A percentile compares a stretch with the other conserved stretches of the same genome.
phyloP scores from a whole-genome alignment of 2,888 invertebrate genomes.

The Belgica antarctica region DNA sequence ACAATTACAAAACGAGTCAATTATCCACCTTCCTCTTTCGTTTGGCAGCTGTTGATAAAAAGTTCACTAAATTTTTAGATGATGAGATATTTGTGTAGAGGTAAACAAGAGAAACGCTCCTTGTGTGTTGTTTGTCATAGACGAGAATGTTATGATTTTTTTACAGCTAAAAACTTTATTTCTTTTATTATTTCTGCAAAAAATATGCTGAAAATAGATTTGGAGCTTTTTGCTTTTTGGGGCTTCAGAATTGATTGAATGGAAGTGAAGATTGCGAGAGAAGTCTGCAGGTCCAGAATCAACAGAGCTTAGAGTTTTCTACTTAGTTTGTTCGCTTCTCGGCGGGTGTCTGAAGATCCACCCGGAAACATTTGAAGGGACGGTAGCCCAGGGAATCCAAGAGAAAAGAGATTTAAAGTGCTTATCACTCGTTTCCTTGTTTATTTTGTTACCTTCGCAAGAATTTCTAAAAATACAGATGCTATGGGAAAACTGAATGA shows the following conservation, averaged over 20 bases:
- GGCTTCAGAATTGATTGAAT: background rate
- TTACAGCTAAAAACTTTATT: background rate
- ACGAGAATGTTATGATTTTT: constrained; percentile 8
- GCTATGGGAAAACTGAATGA: too few species aligned
- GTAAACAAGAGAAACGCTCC: background rate
- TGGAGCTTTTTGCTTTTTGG: background rate
- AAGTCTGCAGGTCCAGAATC: background rate
- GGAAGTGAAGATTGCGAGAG: background rate
- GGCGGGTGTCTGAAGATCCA: too few species aligned
- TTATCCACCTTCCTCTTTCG: constrained; percentile 5
- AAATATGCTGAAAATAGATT: background rate
- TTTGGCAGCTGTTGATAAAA: constrained; percentile 25
- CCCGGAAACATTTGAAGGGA: too few species aligned
- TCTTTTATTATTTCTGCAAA: background rate
- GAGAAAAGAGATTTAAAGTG: too few species aligned
- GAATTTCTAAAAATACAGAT: too few species aligned
- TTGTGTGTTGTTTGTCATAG: constrained; percentile 16
- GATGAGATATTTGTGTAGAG: constrained; percentile 23
- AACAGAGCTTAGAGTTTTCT: too few species aligned
- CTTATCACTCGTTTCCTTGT: too few species aligned
- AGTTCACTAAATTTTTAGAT: constrained; percentile 8
- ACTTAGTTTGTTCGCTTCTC: too few species aligned
- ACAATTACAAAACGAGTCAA: too few species aligned
- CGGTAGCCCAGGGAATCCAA: too few species aligned
- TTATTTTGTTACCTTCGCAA: too few species aligned